Evolutionary conservation across 2,113 vertebrate species (phyloP).

Genomic region (Dipodomys spectabilis): DNA sequence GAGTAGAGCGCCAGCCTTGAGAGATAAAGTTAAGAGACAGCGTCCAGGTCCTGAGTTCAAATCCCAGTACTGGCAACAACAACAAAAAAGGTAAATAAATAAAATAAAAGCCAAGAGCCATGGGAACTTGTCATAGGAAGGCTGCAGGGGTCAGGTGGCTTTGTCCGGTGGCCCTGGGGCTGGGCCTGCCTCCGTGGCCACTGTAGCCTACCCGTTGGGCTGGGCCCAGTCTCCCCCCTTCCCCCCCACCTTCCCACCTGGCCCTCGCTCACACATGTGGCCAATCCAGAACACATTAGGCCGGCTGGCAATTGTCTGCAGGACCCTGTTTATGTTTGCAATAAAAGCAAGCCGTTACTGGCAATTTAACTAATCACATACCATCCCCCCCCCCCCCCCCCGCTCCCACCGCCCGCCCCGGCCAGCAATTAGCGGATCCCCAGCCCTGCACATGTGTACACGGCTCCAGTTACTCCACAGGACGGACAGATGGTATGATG

Average conservation of each 20-base stretch:
- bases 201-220: no score
- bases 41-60: no score
- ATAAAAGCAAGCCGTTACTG: constrained; percentile 78
- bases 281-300: background rate
- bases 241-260: background rate
- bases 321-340: constrained; percentile 72
- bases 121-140: background rate
- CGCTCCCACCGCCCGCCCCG: background rate
- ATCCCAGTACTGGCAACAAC: no score
- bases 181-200: no score
- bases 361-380: constrained; percentile 79
- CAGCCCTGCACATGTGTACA: constrained; percentile 21
- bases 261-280: background rate
- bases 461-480: constrained; percentile 56
- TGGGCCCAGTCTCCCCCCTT: background rate
- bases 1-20: no score
- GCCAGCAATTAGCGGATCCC: constrained; percentile 65
- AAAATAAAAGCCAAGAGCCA: no score
- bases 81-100: no score
- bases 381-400: background rate
- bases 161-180: no score
- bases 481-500: background rate
- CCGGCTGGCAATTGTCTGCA: background rate
- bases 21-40: no score
- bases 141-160: background rate